Percentiles rank a stretch among this genome's conserved stretches.
Conservation (phyloP, 2,888 invertebrate genomes). For the Chrysina gloriosa region DNA sequence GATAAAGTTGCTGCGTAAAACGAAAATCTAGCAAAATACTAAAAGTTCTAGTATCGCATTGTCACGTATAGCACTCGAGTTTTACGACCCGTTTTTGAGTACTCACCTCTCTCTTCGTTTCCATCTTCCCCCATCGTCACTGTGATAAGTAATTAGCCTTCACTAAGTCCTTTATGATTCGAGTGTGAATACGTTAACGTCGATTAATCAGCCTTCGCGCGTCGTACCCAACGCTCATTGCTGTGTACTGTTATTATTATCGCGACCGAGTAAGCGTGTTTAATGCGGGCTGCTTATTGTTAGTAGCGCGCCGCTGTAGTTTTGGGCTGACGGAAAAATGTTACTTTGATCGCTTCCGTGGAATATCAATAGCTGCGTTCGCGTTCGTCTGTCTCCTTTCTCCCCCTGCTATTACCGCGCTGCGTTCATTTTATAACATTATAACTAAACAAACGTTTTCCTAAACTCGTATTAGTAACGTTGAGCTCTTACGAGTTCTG, state of each 20-base stretch:
- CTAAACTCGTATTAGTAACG: background rate
- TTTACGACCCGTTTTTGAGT: slow-evolving; percentile 42
- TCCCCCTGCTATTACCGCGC: slow-evolving; percentile 2
- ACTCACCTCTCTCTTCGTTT: slow-evolving; percentile 22
- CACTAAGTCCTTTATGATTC: slow-evolving; percentile 33
- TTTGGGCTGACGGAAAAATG: slow-evolving; percentile 34
- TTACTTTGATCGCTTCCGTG: slow-evolving; percentile 30
- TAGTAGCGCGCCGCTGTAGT: slow-evolving; percentile 33
- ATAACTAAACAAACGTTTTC: background rate
- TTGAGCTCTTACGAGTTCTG: background rate
- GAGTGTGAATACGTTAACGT: slow-evolving; percentile 41
- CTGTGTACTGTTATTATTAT: slow-evolving; percentile 29
- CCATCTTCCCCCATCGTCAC: slow-evolving; percentile 17
- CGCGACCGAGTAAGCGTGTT: slow-evolving; percentile 5
- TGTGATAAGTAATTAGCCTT: slow-evolving; percentile 41
- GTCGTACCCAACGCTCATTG: slow-evolving; percentile 7
- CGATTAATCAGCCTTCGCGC: slow-evolving; percentile 36
- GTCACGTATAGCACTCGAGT: slow-evolving; percentile 34
- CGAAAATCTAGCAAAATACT: slow-evolving; percentile 33
- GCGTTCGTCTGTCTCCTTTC: slow-evolving; percentile 6
- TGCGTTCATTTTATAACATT: slow-evolving; percentile 12
- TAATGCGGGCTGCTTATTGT: slow-evolving; percentile 25
- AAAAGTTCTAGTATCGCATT: slow-evolving; percentile 25
- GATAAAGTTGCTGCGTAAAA: slow-evolving; percentile 18
- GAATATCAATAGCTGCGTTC: slow-evolving; percentile 11